These are phyloP conservation scores for Leguminivora glycinivorella DNA, from an alignment of 1,140 invertebrate genomes.

Conservation along the genomic window DNA sequence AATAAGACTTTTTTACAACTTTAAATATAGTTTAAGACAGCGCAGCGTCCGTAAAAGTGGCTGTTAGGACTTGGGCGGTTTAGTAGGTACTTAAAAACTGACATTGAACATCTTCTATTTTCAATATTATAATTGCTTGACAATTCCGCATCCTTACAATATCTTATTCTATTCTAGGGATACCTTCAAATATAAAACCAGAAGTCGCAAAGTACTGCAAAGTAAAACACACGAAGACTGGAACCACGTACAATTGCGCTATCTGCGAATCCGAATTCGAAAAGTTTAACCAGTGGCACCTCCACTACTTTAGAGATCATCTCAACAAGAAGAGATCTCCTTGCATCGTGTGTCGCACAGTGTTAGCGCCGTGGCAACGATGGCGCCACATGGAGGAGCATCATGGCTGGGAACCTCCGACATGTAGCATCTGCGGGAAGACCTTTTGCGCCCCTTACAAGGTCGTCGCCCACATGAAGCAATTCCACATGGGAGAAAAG, in stretches of 20 bases:
- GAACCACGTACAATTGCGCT: background rate
- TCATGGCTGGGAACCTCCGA: background rate
- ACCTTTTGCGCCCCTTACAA: constrained; percentile 21
- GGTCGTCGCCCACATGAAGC: constrained; percentile 46
- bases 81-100: no score
- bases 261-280: background rate
- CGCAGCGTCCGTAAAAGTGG: no score
- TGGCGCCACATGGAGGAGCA: background rate
- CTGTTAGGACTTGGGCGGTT: no score
- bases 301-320: constrained; percentile 8
- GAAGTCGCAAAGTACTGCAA: background rate
- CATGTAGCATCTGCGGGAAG: constrained; percentile 3
- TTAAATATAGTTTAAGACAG: no score
- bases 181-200: background rate
- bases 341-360: background rate
- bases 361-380: background rate
- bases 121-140: background rate
- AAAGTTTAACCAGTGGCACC: background rate
- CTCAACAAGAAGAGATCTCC: background rate
- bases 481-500: constrained; percentile 56
- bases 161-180: constrained; percentile 18
- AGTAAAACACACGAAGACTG: background rate
- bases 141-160: background rate
- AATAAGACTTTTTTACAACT: no score
- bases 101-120: background rate